Conservation (phyloP, 2,113 vertebrate genomes). For the Petroica traversi region DNA sequence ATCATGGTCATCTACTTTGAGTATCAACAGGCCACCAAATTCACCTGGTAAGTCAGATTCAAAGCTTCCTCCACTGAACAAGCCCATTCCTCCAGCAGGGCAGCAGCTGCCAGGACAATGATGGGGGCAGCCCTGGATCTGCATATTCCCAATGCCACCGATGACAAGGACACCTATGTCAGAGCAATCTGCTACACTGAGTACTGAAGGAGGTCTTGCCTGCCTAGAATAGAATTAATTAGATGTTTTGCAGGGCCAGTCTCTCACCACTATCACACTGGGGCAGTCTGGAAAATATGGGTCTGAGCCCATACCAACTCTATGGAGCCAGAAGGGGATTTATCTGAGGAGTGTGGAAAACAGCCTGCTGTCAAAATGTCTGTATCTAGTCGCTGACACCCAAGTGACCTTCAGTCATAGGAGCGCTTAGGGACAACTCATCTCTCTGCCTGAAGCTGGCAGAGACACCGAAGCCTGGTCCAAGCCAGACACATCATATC, state of each 20-base stretch:
- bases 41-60: neutral
- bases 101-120: fast-evolving
- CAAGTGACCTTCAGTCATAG: neutral
- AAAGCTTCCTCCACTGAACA: neutral
- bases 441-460: neutral
- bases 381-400: neutral
- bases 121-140: neutral
- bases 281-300: neutral
- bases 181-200: neutral
- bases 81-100: neutral
- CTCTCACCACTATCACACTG: neutral
- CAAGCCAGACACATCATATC: neutral
- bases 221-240: neutral
- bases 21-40: neutral
- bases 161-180: neutral
- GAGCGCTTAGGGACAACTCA: neutral
- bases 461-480: neutral
- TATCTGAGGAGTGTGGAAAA: neutral
- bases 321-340: neutral
- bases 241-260: neutral
- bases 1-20: neutral
- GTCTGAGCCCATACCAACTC: neutral
- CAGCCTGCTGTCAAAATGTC: neutral
- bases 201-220: neutral
- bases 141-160: fast-evolving